These are phyloP conservation scores for Leptinotarsa haldemani DNA, from an alignment of 2,888 invertebrate genomes.

Conservation along the genomic window DNA sequence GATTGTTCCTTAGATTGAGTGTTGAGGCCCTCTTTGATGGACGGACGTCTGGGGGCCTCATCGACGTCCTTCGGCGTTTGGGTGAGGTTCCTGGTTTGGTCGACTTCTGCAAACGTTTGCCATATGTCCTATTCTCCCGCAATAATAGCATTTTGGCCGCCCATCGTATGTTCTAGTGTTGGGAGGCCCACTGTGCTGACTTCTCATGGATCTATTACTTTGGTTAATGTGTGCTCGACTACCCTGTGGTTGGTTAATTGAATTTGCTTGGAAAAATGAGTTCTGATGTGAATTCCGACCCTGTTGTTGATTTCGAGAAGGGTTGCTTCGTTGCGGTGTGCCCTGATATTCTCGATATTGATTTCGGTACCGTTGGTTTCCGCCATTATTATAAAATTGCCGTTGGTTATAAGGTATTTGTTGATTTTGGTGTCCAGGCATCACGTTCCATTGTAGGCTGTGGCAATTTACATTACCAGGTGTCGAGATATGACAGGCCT, in stretches of 20 bases:
- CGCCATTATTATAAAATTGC: not conserved
- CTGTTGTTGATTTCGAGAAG: not conserved
- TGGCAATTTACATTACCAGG: not conserved
- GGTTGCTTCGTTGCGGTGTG: not conserved
- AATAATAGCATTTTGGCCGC: not conserved
- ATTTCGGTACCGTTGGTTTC: not conserved
- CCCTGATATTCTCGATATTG: not conserved
- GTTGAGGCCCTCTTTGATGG: not conserved
- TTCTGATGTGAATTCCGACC: not conserved
- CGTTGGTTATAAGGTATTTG: not conserved
- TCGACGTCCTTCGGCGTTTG: not conserved
- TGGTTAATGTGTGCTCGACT: not conserved
- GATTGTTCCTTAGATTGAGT: not conserved
- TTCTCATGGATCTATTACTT: slow-evolving; percentile 1
- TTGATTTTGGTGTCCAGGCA: not conserved
- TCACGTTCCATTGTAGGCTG: not conserved
- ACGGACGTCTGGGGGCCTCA: not conserved
- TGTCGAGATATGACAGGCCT: not conserved
- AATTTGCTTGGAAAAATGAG: not conserved
- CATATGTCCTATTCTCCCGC: not conserved
- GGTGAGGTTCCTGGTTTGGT: not conserved
- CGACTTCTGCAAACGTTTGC: not conserved
- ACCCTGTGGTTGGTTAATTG: not conserved
- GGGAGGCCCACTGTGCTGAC: not conserved
- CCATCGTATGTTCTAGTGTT: not conserved